Evolutionary conservation across 2,797 vertebrate species (phyloP).

Genomic region (Lagodon rhomboides): DNA sequence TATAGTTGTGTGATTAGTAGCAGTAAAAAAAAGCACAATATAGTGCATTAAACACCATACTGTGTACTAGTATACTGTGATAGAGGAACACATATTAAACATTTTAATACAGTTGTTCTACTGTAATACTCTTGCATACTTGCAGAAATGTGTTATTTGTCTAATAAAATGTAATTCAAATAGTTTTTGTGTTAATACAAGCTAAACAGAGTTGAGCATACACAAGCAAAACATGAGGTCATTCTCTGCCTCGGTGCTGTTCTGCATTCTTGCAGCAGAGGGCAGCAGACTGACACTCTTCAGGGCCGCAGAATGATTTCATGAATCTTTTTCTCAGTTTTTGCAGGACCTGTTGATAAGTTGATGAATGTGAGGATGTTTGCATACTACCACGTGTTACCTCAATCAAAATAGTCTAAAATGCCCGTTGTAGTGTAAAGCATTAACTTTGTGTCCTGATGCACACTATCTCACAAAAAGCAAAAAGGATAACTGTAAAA

Average conservation of each 20-base stretch:
- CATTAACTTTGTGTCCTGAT: neutral
- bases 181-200: neutral
- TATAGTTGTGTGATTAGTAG: neutral
- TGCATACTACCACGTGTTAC: neutral
- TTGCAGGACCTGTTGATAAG: neutral
- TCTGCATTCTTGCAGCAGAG: conserved; percentile 66
- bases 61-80: neutral
- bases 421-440: neutral
- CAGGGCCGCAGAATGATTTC: neutral
- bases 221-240: neutral
- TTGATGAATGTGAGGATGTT: neutral
- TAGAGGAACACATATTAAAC: neutral
- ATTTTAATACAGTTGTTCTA: neutral
- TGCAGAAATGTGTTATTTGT: too few relatives aligned
- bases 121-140: neutral
- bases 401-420: neutral
- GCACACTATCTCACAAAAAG: rapidly evolving
- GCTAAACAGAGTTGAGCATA: neutral
- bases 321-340: neutral
- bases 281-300: conserved; percentile 74
- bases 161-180: neutral
- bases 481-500: neutral
- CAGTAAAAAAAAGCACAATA: neutral
- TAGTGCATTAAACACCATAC: neutral
- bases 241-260: neutral